Conservation (phyloP, 2,888 invertebrate species). For the Lepas anatifera region DNA sequence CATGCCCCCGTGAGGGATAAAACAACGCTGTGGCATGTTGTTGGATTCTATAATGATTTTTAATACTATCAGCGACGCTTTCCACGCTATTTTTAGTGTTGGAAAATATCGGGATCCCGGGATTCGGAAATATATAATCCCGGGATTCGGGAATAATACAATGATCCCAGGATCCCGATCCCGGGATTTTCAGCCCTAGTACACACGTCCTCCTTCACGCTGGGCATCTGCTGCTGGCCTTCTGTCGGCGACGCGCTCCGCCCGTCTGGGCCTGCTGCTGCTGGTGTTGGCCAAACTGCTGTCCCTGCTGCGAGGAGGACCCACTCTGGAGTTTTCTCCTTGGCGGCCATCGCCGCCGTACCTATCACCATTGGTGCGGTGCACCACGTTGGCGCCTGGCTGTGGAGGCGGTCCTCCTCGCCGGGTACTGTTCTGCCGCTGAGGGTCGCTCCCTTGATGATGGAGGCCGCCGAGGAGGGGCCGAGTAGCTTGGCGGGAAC, state of each 20-base stretch:
- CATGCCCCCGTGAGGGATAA: too few relatives aligned
- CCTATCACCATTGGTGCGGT: not conserved
- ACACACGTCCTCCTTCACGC: slow-evolving; percentile 19
- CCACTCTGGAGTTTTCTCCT: slow-evolving; percentile 5
- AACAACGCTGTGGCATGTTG: too few relatives aligned
- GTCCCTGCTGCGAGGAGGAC: slow-evolving; percentile 16
- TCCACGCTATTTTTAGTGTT: too few relatives aligned
- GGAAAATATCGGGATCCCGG: too few relatives aligned
- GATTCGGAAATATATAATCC: too few relatives aligned
- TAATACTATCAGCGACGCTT: too few relatives aligned
- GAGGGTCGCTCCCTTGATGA: not conserved
- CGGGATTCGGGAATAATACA: too few relatives aligned
- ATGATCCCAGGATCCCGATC: too few relatives aligned
- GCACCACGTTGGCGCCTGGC: not conserved
- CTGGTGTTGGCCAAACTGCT: slow-evolving; percentile 16
- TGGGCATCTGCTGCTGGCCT: slow-evolving; percentile 21
- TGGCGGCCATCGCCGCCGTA: not conserved
- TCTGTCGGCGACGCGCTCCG: slow-evolving; percentile 15
- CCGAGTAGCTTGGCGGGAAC: not conserved
- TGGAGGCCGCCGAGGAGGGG: too few relatives aligned
- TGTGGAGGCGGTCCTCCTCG: not conserved
- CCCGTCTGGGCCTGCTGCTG: slow-evolving; percentile 15
- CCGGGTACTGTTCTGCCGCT: not conserved
- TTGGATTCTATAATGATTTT: too few relatives aligned
- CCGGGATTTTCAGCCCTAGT: too few relatives aligned